Conservation (phyloP, 2,113 vertebrate species). For the Sebastes schlegelii region DNA sequence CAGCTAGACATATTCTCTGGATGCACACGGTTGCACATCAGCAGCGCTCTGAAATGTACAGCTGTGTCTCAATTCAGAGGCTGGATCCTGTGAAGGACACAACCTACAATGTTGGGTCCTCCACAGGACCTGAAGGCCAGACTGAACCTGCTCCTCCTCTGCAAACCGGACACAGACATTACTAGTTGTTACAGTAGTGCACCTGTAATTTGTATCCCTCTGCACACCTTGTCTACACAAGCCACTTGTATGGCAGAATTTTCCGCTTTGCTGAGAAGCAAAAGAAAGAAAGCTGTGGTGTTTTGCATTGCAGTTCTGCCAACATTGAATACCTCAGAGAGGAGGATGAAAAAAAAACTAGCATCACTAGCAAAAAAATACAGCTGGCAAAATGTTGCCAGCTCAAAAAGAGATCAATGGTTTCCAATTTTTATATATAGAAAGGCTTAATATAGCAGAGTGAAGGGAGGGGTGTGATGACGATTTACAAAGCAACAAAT, state of each 20-base stretch:
- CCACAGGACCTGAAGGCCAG: not conserved
- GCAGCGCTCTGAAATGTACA: constrained; percentile 24
- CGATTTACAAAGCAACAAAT: not conserved
- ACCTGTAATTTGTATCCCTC: not conserved
- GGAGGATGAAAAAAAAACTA: not conserved
- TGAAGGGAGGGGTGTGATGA: not conserved
- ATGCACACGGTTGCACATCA: constrained; percentile 35
- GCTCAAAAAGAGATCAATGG: not conserved
- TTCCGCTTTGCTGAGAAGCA: constrained; percentile 18
- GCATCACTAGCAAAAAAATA: not conserved
- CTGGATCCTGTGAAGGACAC: not conserved
- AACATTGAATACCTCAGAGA: constrained; percentile 3
- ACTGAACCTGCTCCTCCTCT: not conserved
- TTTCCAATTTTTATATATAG: not conserved
- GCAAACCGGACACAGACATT: not conserved
- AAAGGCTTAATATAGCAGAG: not conserved
- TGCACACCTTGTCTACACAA: not conserved
- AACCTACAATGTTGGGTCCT: not conserved
- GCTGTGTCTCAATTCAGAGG: constrained; percentile 24
- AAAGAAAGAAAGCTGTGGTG: constrained; percentile 23
- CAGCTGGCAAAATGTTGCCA: not conserved
- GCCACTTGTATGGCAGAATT: constrained; percentile 9
- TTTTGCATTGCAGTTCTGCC: not conserved
- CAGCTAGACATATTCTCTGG: not conserved
- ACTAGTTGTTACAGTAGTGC: not conserved